Conservation (phyloP, 2,113 vertebrate genomes). For the Ptychochromis oligacanthus region DNA sequence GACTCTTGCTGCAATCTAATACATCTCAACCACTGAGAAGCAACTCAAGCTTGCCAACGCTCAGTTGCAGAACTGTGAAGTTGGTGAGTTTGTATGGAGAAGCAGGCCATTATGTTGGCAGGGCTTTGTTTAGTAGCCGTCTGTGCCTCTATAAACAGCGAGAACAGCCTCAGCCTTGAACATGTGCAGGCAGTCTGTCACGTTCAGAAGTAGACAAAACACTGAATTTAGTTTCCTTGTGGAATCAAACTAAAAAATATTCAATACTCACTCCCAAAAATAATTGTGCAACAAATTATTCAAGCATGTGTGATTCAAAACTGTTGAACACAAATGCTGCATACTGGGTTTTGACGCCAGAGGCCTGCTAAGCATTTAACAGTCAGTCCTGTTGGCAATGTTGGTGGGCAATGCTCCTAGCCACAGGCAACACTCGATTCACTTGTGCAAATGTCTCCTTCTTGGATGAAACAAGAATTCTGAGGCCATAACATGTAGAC, state of each 20-base stretch:
- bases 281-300: background rate
- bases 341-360: slow-evolving; percentile 1
- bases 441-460: slow-evolving; percentile 18
- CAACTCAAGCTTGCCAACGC: slow-evolving; percentile 29
- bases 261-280: background rate
- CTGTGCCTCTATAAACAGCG: slow-evolving; percentile 32
- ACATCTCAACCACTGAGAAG: slow-evolving; percentile 31
- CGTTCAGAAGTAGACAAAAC: background rate
- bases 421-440: slow-evolving; percentile 5
- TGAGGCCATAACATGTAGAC: slow-evolving; percentile 22
- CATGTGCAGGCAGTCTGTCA: slow-evolving; percentile 16
- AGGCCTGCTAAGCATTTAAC: slow-evolving; percentile 11
- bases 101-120: slow-evolving; percentile 36
- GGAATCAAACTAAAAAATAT: background rate
- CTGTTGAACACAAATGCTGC: background rate
- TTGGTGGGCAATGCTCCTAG: background rate
- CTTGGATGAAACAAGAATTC: slow-evolving; percentile 33
- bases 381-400: slow-evolving; percentile 6
- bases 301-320: background rate
- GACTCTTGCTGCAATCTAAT: slow-evolving; percentile 50
- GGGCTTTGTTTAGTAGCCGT: slow-evolving; percentile 2
- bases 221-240: background rate
- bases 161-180: slow-evolving; percentile 11
- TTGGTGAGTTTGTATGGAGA: slow-evolving; percentile 44
- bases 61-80: slow-evolving; percentile 29